Evolutionary conservation across 2,113 vertebrate genomes (phyloP).

Genomic region (Heterochromis multidens): DNA sequence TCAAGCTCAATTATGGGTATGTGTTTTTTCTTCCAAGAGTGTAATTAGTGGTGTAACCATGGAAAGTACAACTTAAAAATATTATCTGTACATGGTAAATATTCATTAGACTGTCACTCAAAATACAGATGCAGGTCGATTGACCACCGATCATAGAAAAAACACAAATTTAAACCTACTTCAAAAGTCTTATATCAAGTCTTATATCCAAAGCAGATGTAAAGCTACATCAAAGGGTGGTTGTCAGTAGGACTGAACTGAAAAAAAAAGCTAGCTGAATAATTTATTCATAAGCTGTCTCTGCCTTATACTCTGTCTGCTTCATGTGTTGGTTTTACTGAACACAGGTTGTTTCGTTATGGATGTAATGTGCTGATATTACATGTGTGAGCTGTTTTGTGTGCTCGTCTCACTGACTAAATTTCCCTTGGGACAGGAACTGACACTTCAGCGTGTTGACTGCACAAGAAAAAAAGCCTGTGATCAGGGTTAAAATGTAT

Average conservation of each 20-base stretch:
- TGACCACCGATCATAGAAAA: neutral
- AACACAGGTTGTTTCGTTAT: neutral
- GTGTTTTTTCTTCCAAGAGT: neutral
- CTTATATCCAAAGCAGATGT: neutral
- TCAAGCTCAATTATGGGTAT: neutral
- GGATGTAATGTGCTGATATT: neutral
- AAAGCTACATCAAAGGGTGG: neutral
- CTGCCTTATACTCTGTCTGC: neutral
- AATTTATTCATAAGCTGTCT: neutral
- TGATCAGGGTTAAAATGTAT: neutral
- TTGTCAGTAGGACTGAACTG: neutral
- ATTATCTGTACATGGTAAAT: conserved; percentile 11
- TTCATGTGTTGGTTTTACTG: neutral
- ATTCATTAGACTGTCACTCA: conserved; percentile 30
- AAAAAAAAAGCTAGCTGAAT: neutral
- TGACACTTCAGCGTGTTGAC: neutral
- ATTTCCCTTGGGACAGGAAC: neutral
- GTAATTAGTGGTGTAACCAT: conserved; percentile 7
- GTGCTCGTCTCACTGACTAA: neutral
- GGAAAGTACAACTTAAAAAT: conserved; percentile 13
- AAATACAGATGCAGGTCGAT: neutral
- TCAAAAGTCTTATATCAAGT: neutral
- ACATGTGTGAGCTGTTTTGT: neutral
- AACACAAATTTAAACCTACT: neutral
- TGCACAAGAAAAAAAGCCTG: neutral